Evolutionary conservation across 2,113 vertebrate genomes (phyloP).

Genomic region (Thunnus thynnus): DNA sequence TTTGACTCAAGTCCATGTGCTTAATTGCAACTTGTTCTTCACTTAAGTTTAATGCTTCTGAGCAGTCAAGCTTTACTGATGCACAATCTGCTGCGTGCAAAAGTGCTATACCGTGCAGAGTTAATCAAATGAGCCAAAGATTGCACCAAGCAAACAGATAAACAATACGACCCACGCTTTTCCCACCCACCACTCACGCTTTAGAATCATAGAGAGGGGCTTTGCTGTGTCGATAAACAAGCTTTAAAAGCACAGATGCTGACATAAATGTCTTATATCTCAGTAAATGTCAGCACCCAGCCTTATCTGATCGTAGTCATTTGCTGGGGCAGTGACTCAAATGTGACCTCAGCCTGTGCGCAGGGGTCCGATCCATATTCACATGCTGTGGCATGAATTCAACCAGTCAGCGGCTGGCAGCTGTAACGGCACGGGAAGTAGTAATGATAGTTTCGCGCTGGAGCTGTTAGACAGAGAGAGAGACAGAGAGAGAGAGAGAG

Average conservation of each 20-base stretch:
- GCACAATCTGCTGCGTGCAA: conserved; percentile 48
- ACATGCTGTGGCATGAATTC: conserved; percentile 35
- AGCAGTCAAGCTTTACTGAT: conserved; percentile 39
- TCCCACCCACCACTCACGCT: background rate
- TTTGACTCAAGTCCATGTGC: background rate
- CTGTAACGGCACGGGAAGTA: conserved; percentile 39
- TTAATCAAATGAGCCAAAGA: conserved; percentile 46
- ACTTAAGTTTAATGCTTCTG: conserved; percentile 19
- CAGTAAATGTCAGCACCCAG: conserved; percentile 34
- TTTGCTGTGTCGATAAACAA: conserved; percentile 19
- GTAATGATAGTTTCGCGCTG: conserved; percentile 60
- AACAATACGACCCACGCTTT: conserved; percentile 32
- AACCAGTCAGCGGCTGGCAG: conserved; percentile 52
- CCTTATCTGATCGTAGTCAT: conserved; percentile 45
- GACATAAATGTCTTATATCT: conserved; percentile 2
- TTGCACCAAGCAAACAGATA: conserved; percentile 23
- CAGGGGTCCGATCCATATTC: conserved; percentile 35
- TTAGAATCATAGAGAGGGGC: conserved; percentile 1
- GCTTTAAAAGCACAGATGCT: background rate
- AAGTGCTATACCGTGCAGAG: conserved; percentile 31
- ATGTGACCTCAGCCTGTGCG: conserved; percentile 56
- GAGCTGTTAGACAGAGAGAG: conserved; percentile 10
- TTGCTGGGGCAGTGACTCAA: conserved; percentile 47
- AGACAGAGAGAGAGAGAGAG: background rate
- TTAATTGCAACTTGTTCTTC: conserved; percentile 37